Evolutionary conservation across 35 echinoderm and acorn worm species (phyloP), one percentile per base, ranked within the genome.

Genomic region (Lytechinus variegatus): DNA sequence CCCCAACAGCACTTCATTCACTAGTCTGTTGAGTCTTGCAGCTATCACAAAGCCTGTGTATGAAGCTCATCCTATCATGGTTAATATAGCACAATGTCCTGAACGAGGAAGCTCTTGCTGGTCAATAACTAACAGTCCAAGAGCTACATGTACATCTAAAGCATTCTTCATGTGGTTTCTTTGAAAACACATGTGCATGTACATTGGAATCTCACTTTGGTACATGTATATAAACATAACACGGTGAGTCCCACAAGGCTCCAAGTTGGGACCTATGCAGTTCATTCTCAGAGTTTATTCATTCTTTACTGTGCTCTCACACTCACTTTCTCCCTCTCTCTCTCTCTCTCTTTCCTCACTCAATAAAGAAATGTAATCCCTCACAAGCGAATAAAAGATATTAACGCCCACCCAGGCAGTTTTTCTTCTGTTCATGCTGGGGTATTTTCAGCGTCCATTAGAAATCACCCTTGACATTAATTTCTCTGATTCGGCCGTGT

Each of bases 401-500:
- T 79, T 79, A 16, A 79, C 24, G 66, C 66, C n/a, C 14, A 79
- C 66, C 66, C 66, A 79, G 66, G 66, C 66, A 79, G 66, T 79
- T 79, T 6, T 24, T 79, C 14, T 79, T 27, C 66, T 24, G 66
- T 79, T 24, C 19, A 24, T 79, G 16, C 66, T 79, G 19, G 66
- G 66, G 66, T 79, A 79, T 79, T 79, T 79, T 79, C 66, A 79
- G 66, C 19, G 66, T 79, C 66, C 66, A n/a, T 7, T 7, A 8
- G 1, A 79, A n/a, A 79, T 16, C 66, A 79, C 19, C n/a, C n/a
- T 16, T 5, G 19, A 93, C 9, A 24, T 93, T 93, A 93, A 93
- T 54, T 28, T 93, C 28, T 54, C 54, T 33, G 92, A 10, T 53
- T 93, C 9, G 97, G 95, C 21, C 71, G 94, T n/a, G 92, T 97